phyloP scores from a whole-genome alignment of 2,888 invertebrate species.

The Polyommatus icarus region DNA sequence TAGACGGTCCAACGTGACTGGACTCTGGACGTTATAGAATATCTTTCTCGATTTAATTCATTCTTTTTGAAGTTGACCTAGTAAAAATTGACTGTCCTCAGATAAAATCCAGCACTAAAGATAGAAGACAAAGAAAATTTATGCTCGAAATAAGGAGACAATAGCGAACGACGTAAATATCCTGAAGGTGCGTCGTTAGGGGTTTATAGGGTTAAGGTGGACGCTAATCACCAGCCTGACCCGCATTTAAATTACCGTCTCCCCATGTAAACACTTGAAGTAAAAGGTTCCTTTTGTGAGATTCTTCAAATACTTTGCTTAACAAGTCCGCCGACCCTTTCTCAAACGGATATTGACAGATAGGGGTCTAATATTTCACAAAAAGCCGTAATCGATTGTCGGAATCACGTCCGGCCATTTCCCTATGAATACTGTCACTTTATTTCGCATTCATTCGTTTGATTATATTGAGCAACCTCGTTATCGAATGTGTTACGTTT shows the following conservation, averaged over 20 bases:
- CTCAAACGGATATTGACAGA: conserved; percentile 60
- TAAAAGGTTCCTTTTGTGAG: conserved; percentile 52
- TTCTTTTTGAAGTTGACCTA: not conserved
- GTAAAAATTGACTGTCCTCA: not conserved
- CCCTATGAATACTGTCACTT: conserved; percentile 27
- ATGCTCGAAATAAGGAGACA: conserved; percentile 20
- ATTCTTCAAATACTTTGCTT: conserved; percentile 50
- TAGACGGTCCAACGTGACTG: not conserved
- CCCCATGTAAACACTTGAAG: conserved; percentile 57
- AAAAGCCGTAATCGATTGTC: conserved; percentile 58
- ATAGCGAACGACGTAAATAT: conserved; percentile 18
- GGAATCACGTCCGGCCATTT: conserved; percentile 28
- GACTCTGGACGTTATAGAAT: not conserved
- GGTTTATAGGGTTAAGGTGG: conserved; percentile 31
- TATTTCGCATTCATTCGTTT: conserved; percentile 27
- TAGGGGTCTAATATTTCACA: conserved; percentile 63
- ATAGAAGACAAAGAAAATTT: conserved; percentile 17
- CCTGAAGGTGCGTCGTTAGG: conserved; percentile 27
- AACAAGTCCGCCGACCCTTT: conserved; percentile 53
- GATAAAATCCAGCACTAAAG: conserved; percentile 9
- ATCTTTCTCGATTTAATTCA: not conserved
- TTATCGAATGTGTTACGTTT: conserved; percentile 13
- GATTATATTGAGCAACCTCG: not conserved
- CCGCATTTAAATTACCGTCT: conserved; percentile 75
- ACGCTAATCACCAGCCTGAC: conserved; percentile 68